phyloP scores from a whole-genome alignment of 2,113 vertebrate species.

The Ochotona princeps region DNA sequence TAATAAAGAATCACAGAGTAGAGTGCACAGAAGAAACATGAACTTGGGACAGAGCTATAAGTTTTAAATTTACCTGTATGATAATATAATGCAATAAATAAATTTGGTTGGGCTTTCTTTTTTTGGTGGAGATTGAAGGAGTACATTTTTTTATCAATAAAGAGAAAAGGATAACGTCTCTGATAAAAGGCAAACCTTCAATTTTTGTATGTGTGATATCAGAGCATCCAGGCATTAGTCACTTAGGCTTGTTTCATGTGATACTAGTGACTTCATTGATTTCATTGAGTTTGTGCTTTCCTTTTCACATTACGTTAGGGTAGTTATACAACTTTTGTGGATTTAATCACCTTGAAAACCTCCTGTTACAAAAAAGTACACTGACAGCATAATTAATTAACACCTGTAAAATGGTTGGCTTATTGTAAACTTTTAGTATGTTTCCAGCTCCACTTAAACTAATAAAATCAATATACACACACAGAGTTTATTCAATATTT shows the following conservation, averaged over 20 bases:
- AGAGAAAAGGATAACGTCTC: background rate
- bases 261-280: background rate
- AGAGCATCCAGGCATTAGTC: background rate
- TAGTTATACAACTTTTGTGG: background rate
- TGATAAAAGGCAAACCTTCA: background rate
- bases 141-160: background rate
- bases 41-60: background rate
- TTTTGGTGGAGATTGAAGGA: background rate
- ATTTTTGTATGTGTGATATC: background rate
- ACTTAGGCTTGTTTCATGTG: background rate
- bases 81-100: background rate
- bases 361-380: background rate
- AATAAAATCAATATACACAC: background rate
- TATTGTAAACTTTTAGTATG: background rate
- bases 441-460: background rate
- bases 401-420: background rate
- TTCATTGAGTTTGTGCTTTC: background rate
- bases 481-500: background rate
- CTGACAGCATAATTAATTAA: background rate
- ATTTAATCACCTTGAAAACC: background rate
- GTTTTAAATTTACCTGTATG: background rate
- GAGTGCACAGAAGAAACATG: background rate
- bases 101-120: background rate
- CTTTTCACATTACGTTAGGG: background rate
- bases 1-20: background rate